These are phyloP conservation scores for Ciconia nigra DNA, from an alignment of 2,797 vertebrate genomes.

Conservation along the genomic window DNA sequence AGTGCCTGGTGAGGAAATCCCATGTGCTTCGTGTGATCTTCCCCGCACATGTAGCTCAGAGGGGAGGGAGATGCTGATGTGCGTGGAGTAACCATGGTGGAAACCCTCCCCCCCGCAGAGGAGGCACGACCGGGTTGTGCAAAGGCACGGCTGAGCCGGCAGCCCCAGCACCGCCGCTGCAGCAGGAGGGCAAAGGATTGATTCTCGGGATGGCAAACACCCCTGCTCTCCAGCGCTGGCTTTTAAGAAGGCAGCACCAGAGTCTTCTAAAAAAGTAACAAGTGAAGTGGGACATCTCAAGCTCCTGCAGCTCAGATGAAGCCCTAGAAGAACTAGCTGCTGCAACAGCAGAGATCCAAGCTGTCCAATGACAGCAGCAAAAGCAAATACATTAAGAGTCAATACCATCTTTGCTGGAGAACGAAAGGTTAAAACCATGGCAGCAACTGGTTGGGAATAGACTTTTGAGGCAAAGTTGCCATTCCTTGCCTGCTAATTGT, in stretches of 20 bases:
- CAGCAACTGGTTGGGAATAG: not conserved
- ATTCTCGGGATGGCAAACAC: not conserved
- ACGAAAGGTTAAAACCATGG: not conserved
- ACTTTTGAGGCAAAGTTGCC: not conserved
- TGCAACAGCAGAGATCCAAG: not conserved
- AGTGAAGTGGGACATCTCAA: not conserved
- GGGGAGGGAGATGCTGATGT: not conserved
- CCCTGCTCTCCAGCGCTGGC: not conserved
- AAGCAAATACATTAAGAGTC: not conserved
- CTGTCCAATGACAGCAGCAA: not conserved
- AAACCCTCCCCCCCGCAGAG: not conserved
- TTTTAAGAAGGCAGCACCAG: not conserved
- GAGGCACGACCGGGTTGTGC: not conserved
- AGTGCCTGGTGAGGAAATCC: not conserved
- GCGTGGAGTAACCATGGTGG: rapidly evolving
- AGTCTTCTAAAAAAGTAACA: not conserved
- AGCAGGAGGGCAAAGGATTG: not conserved
- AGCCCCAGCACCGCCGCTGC: not conserved
- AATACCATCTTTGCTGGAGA: not conserved
- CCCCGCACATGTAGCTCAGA: not conserved
- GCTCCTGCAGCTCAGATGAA: not conserved
- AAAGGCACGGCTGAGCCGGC: not conserved
- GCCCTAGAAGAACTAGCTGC: not conserved
- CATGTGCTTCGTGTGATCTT: rapidly evolving
- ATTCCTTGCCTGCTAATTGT: not conserved